Evolutionary conservation across 2,797 vertebrate genomes (phyloP), one percentile per base, ranked within the genome.

Genomic region (Paedocypris micromegethes): DNA sequence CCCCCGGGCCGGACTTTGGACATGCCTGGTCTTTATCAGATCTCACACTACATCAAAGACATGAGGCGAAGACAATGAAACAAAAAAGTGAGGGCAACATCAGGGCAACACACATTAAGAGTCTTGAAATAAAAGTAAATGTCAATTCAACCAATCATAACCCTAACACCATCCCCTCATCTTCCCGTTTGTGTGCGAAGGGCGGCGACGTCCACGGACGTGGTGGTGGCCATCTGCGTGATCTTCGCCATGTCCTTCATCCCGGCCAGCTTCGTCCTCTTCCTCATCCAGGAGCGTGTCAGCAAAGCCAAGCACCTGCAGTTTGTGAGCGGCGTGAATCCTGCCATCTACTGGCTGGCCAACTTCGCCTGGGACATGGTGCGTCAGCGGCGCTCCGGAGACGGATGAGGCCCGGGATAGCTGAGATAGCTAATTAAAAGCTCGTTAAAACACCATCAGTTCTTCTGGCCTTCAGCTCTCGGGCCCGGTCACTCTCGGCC

Each of bases 161-260:
- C 23, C 23, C 23, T 23, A 23, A 23, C 23, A 23, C 23, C 23
- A 23, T 23, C 5, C 39, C 37, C 5, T 66, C 38, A 41, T 8
- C 0, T 58, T 2, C 41, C 9, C 9, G 2, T 61, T 2, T 41
- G 9, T 49, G 67, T 68, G 5, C 66, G 3, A 50, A 77, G 75
- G 77, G 64, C 79, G 81, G 86, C 93, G 5, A 93, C 92, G n/a
- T 96, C 94, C 0, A 94, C 95, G 9, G 94, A 99, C 38, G 90
- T 98, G 49, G 87, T 99, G 8, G 94, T 99, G 84, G 94, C 96
- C 83, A 99, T 99, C 87, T 99, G 96, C 45, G 96, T 99, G 77
- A 98, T 98, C 83, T 98, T 99, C 54, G 96, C 96, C 71, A 98
- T 99, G 95, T 99, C 96, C 83, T 98, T 99, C 76, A 95, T 99